These are phyloP conservation scores for Eolophus roseicapilla DNA, from an alignment of 2,113 vertebrate species.

Conservation along the genomic window DNA sequence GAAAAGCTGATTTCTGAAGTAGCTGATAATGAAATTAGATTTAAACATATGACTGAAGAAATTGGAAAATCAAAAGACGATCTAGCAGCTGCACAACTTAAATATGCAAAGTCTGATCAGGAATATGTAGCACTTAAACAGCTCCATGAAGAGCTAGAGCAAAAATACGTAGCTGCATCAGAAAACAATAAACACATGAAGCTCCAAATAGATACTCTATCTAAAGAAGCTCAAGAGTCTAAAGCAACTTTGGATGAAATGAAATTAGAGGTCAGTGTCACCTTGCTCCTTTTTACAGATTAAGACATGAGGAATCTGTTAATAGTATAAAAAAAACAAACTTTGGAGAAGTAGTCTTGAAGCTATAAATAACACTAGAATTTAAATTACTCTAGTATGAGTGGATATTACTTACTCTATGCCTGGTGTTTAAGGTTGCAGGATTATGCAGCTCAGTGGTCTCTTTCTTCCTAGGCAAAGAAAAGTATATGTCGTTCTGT, in stretches of 20 bases:
- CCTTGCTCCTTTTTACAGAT: background rate
- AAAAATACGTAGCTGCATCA: conserved; percentile 14
- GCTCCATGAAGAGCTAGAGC: conserved; percentile 40
- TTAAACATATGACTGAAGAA: conserved; percentile 63
- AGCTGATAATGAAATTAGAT: conserved; percentile 46
- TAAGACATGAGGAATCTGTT: background rate
- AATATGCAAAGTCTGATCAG: conserved; percentile 24
- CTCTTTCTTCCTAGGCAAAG: background rate
- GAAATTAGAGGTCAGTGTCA: conserved; percentile 66
- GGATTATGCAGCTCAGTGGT: background rate
- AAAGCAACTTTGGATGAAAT: conserved; percentile 33
- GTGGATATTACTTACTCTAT: background rate
- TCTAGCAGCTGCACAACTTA: conserved; percentile 37
- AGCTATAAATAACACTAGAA: background rate
- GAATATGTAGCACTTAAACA: conserved; percentile 59
- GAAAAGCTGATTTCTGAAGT: conserved; percentile 69
- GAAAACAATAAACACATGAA: conserved; percentile 65
- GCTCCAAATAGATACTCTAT: conserved; percentile 37
- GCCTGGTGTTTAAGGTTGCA: background rate
- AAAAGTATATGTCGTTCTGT: background rate
- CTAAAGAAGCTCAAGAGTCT: conserved; percentile 52
- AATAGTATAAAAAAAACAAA: fast-evolving
- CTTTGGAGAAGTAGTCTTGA: background rate
- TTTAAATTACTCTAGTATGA: background rate
- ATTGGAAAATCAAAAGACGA: conserved; percentile 47